A percentile compares a stretch with the other conserved stretches of the same genome.
phyloP scores from a whole-genome alignment of 2,888 invertebrate species.

The Thera britannica region DNA sequence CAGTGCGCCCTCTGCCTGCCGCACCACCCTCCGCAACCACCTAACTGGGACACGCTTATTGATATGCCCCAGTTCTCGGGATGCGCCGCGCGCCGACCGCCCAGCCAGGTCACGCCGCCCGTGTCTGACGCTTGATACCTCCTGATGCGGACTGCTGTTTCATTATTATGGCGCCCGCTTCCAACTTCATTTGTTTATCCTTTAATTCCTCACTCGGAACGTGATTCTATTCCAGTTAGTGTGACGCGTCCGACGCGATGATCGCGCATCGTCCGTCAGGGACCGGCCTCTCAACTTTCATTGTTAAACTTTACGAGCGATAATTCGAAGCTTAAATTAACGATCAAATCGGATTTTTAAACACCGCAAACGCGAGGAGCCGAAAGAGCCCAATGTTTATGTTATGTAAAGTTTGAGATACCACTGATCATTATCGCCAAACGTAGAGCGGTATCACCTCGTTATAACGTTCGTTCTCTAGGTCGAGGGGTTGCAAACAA shows the following conservation, averaged over 20 bases:
- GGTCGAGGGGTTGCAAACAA: constrained; percentile 57
- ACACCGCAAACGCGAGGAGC: constrained; percentile 16
- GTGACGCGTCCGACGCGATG: constrained; percentile 74
- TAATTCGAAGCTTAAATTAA: constrained; percentile 48
- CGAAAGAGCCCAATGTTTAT: constrained; percentile 11
- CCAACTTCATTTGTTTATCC: constrained; percentile 83
- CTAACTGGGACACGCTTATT: constrained; percentile 80
- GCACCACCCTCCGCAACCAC: constrained; percentile 58
- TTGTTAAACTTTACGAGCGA: constrained; percentile 64
- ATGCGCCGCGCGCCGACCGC: constrained; percentile 58
- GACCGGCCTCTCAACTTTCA: constrained; percentile 65
- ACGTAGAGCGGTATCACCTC: constrained; percentile 43
- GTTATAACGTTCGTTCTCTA: constrained; percentile 53
- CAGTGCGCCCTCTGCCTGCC: constrained; percentile 58
- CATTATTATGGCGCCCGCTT: constrained; percentile 76
- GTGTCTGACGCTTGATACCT: constrained; percentile 81
- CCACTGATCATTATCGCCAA: constrained; percentile 17
- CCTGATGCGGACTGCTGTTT: constrained; percentile 77
- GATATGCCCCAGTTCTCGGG: constrained; percentile 79
- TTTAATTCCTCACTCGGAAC: constrained; percentile 78
- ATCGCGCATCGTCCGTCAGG: constrained; percentile 74
- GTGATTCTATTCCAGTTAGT: constrained; percentile 79
- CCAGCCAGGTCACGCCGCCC: constrained; percentile 71
- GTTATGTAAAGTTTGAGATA: constrained; percentile 20
- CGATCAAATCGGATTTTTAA: constrained; percentile 28